These are phyloP conservation scores for roundworm (Caenorhabditis elegans) DNA, from an alignment of 1,140 invertebrate species.

Conservation along the genomic window WBcel235 BX284605.5:10174501-10175000, in stretches of 20 bases:
- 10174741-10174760: conserved; percentile 21
- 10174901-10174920: background rate
- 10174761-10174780: conserved; percentile 11
- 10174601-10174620: conserved; percentile 12
- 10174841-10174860: conserved; percentile 21
- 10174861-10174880: background rate
- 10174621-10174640: background rate
- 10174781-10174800: background rate
- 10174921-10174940: background rate
- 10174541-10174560: background rate
- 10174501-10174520: conserved; percentile 17
- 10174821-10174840: background rate
- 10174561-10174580: conserved; percentile 11
- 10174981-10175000: conserved; percentile 8
- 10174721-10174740: conserved; percentile 20
- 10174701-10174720: conserved; percentile 25
- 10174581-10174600: conserved; percentile 1
- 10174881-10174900: conserved; percentile 21
- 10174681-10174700: background rate
- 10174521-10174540: background rate
- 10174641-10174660: background rate
- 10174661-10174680: background rate
- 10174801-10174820: background rate
- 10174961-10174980: conserved; percentile 2
- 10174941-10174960: background rate